phyloP scores from a whole-genome alignment of 1,140 invertebrate genomes.

The Wasmannia auropunctata region DNA sequence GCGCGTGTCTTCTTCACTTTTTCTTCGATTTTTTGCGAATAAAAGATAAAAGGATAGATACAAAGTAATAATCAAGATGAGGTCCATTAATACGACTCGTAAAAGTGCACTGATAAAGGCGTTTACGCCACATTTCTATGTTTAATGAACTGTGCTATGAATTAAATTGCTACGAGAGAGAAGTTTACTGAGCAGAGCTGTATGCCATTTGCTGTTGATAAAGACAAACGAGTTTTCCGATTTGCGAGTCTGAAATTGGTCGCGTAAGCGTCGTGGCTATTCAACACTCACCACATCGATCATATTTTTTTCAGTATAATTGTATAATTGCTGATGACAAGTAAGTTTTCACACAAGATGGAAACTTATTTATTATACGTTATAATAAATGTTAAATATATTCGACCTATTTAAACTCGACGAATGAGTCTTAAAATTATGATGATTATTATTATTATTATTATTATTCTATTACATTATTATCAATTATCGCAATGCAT shows the following conservation, averaged over 20 bases:
- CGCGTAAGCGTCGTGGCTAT: slow-evolving; percentile 21
- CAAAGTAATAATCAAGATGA: neutral
- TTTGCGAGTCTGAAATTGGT: slow-evolving; percentile 40
- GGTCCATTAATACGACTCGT: neutral
- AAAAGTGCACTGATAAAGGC: neutral
- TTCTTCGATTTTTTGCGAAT: neutral
- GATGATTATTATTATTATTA: neutral
- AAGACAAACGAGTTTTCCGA: slow-evolving; percentile 71
- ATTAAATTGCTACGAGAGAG: neutral
- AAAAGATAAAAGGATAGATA: neutral
- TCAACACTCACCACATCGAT: slow-evolving; percentile 43
- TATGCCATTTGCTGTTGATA: slow-evolving; percentile 56
- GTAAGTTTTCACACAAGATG: slow-evolving; percentile 14
- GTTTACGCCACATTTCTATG: slow-evolving; percentile 41
- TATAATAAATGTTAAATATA: neutral
- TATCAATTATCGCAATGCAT: neutral
- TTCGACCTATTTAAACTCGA: neutral
- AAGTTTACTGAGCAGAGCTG: neutral
- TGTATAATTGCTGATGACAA: slow-evolving; percentile 37
- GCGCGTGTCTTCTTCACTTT: neutral
- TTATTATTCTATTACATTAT: neutral
- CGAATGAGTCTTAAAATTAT: neutral
- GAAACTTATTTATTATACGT: slow-evolving; percentile 22
- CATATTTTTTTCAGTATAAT: slow-evolving; percentile 37
- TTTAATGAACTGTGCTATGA: slow-evolving; percentile 45